Evolutionary conservation across 2,888 invertebrate genomes (phyloP).

Genomic region (Parasteatoda lunata): DNA sequence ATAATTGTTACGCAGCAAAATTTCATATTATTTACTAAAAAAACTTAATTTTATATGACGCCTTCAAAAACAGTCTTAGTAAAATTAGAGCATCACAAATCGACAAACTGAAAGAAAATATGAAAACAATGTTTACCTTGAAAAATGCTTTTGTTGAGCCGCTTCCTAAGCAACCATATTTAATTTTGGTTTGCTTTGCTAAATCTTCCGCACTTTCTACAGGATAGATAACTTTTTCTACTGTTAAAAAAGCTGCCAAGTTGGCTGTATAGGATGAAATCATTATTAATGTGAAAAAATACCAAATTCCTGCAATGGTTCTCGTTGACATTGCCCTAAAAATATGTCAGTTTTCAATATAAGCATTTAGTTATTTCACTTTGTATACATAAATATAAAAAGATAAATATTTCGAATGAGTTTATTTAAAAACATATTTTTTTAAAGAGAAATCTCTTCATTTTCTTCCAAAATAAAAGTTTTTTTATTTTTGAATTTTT

Average conservation of each 20-base stretch:
- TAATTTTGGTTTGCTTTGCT: conserved; percentile 95
- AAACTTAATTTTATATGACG: too few relatives aligned
- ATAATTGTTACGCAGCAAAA: too few relatives aligned
- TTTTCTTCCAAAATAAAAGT: too few relatives aligned
- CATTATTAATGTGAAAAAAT: conserved; percentile 96
- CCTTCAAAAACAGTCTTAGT: too few relatives aligned
- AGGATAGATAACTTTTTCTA: conserved; percentile 83
- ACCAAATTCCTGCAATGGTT: conserved; percentile 91
- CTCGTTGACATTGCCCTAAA: conserved; percentile 88
- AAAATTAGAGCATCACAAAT: too few relatives aligned
- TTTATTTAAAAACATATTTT: too few relatives aligned
- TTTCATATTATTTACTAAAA: too few relatives aligned
- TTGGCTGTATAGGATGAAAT: conserved; percentile 97
- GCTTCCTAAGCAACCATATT: conserved; percentile 92
- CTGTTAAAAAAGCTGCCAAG: conserved; percentile 91
- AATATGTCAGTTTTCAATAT: background rate
- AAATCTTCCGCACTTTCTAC: conserved; percentile 97
- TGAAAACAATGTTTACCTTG: conserved; percentile 79
- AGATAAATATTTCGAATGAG: too few relatives aligned
- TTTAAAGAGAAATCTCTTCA: too few relatives aligned
- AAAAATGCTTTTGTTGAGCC: conserved; percentile 97
- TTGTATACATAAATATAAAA: too few relatives aligned
- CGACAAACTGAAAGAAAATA: background rate
- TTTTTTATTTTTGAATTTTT: too few relatives aligned
- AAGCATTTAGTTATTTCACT: too few relatives aligned